Percentiles rank a stretch among this genome's conserved stretches.
phyloP scores from a whole-genome alignment of 2,797 vertebrate species.

The Pipistrellus nathusii region DNA sequence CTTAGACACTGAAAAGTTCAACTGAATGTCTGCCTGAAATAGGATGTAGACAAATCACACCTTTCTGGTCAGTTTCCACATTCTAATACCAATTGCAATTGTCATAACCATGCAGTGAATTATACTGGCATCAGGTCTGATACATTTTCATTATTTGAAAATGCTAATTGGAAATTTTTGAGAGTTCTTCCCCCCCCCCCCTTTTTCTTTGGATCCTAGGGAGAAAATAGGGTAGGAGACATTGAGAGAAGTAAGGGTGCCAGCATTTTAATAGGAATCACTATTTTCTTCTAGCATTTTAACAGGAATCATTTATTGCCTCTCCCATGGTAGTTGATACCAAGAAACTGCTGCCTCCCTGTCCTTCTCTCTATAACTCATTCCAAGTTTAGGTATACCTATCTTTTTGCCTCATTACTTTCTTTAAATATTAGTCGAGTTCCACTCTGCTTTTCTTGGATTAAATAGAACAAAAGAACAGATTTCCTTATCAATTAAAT shows the following conservation, averaged over 20 bases:
- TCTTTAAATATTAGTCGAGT: neutral
- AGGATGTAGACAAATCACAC: neutral
- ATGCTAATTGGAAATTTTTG: constrained; percentile 43
- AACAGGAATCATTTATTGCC: neutral
- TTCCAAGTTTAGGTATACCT: neutral
- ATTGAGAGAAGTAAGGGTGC: neutral
- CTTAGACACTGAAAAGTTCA: neutral
- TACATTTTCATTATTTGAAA: constrained; percentile 16
- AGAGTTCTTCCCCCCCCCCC: neutral
- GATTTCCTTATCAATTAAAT: neutral
- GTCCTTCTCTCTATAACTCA: neutral
- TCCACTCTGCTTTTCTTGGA: neutral
- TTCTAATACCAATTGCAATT: constrained; percentile 12
- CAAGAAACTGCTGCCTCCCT: neutral
- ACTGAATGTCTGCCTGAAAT: neutral
- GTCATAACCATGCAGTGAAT: neutral
- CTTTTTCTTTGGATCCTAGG: neutral
- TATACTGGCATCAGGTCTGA: neutral
- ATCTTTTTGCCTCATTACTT: neutral
- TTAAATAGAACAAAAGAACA: constrained; percentile 2
- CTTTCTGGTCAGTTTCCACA: neutral
- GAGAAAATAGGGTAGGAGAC: neutral
- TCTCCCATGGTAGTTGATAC: neutral
- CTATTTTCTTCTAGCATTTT: neutral
- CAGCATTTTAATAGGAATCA: neutral